These are phyloP conservation scores for Leuciscus waleckii DNA, from an alignment of 2,797 vertebrate species.

Conservation along the genomic window DNA sequence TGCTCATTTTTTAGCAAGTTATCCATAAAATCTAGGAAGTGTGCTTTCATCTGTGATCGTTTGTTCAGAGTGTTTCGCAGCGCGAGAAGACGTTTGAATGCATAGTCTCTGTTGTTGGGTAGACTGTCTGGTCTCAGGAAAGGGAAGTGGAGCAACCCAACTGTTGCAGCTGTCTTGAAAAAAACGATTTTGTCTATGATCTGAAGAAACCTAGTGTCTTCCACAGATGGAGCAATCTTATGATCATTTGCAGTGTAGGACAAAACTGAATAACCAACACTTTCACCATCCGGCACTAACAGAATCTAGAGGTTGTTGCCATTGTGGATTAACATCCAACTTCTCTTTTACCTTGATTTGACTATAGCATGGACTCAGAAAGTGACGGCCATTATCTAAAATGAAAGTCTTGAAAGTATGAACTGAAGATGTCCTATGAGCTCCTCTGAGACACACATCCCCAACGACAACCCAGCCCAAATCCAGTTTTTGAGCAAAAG, in stretches of 20 bases:
- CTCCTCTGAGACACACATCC: constrained; percentile 12
- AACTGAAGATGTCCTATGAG: neutral
- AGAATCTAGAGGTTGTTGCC: neutral
- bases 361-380: constrained; percentile 13
- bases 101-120: constrained; percentile 28
- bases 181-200: constrained; percentile 1
- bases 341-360: constrained; percentile 22
- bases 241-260: neutral
- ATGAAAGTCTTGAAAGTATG: neutral
- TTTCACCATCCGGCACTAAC: neutral
- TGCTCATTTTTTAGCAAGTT: constrained; percentile 14
- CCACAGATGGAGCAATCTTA: neutral
- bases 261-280: neutral
- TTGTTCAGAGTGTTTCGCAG: neutral
- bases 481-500: neutral
- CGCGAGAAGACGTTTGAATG: constrained; percentile 9
- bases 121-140: constrained; percentile 4
- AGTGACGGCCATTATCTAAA: neutral
- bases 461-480: neutral
- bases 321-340: constrained; percentile 1
- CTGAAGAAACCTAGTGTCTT: neutral
- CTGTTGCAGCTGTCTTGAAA: constrained; percentile 12
- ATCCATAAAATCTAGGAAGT: constrained; percentile 36
- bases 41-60: constrained; percentile 15
- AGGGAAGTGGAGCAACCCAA: constrained; percentile 33